Percentiles rank a stretch among this genome's conserved stretches.
These are phyloP conservation scores for Caenorhabditis sp. DNA, from an alignment of 2,888 invertebrate species.

Conservation along the genomic window DNA sequence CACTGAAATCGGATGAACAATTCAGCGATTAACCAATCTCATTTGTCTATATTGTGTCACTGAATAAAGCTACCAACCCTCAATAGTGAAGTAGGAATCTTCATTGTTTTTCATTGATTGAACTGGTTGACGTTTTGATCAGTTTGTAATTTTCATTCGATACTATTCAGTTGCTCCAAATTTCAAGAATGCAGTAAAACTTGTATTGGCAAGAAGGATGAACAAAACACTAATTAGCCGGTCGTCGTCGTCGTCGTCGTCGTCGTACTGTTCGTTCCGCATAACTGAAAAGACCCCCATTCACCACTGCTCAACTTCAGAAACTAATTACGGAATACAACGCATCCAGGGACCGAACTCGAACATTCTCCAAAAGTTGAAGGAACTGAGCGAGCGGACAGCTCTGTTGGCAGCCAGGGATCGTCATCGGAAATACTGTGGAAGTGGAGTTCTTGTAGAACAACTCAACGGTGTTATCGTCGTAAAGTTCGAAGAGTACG, in stretches of 20 bases:
- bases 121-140: too few relatives aligned
- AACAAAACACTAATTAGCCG: not conserved
- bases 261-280: conserved; percentile 30
- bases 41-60: too few relatives aligned
- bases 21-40: conserved; percentile 7
- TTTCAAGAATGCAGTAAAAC: too few relatives aligned
- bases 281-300: conserved; percentile 35
- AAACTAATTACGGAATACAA: conserved; percentile 24
- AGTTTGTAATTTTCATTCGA: too few relatives aligned
- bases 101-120: too few relatives aligned
- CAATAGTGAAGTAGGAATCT: too few relatives aligned
- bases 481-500: conserved; percentile 61
- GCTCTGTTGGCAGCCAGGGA: conserved; percentile 43
- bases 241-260: not conserved
- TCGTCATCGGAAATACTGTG: conserved; percentile 21
- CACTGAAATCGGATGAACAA: conserved; percentile 29
- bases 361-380: conserved; percentile 30
- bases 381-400: conserved; percentile 53
- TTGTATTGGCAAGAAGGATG: conserved; percentile 17
- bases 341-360: conserved; percentile 34
- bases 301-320: not conserved
- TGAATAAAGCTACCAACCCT: too few relatives aligned
- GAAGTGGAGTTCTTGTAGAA: conserved; percentile 55
- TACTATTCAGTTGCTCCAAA: too few relatives aligned
- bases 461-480: conserved; percentile 53